Evolutionary conservation across 2,113 vertebrate species (phyloP).

Genomic region (Onychostruthus taczanowskii): DNA sequence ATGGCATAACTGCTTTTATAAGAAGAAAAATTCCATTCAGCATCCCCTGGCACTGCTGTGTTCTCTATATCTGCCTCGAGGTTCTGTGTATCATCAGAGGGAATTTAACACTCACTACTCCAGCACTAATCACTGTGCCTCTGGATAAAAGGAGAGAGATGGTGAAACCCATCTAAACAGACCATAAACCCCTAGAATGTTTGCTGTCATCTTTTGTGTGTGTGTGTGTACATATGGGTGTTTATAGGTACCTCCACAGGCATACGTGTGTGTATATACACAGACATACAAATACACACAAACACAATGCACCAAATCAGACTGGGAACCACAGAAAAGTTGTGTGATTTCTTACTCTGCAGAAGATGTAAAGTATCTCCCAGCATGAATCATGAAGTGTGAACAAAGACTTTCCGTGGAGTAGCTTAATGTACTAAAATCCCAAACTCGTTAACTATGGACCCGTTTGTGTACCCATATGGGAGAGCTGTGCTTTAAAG

Average conservation of each 20-base stretch:
- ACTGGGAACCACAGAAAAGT: background rate
- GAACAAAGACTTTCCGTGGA: background rate
- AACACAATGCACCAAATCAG: background rate
- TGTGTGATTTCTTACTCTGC: background rate
- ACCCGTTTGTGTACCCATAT: background rate
- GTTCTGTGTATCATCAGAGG: accelerated
- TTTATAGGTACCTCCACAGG: background rate
- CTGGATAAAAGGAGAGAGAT: background rate
- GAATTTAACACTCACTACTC: background rate
- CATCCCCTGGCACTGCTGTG: background rate
- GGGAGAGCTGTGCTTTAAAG: background rate
- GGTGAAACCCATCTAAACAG: background rate
- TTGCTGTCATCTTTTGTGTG: background rate
- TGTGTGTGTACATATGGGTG: accelerated
- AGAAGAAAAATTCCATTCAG: background rate
- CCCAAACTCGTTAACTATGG: background rate
- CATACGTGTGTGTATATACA: accelerated
- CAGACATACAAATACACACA: background rate
- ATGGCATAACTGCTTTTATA: background rate
- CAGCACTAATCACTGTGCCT: background rate
- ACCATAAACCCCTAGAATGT: background rate
- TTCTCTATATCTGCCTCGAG: background rate
- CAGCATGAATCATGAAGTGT: background rate
- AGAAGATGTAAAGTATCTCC: background rate
- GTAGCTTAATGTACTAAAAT: background rate